Base-by-base conservation (phyloP, 2,797 vertebrate species). In the Neostethus bicornis region DNA sequence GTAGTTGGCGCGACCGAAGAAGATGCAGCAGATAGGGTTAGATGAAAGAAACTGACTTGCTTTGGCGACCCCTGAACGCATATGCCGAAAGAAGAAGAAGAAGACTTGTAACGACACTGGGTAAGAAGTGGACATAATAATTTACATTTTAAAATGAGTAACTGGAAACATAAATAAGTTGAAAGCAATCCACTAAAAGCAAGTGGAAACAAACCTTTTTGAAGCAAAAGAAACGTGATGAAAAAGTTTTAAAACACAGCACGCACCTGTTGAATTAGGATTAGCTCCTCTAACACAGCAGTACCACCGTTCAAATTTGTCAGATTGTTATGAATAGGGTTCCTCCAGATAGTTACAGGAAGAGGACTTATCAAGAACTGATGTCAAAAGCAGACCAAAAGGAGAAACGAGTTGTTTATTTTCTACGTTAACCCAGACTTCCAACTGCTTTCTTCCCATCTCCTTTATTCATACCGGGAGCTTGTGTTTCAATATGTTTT, bases 141-240 rank as follows among this genome's bases (percentile, higher is more conserved):
- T 56, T 82, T 73, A 69, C 56, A 58, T 32, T 60, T 73, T 67
- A 48, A 66, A 64, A 45, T 16, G 38, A 69, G 43, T 24, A 32
- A 77, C 4, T 12, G 67, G 24, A 73, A 70, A 70, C 51, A 73
- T 60, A 61, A 78, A 75, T 51, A 53, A 58, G 75, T 76, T 70
- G 67, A 78, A 79, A 51, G 60, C 25, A 55, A 67, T 70, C 73
- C 55, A 38, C 21, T 16, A 48, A 70, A 68, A 51, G 64, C 43
- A 62, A 32, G 31, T 50, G 64, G 66, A 39, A 46, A 52, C 71
- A 73, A 78, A 75, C 69, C 77, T 79, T 46, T 66, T 1, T 7
- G 43, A 57, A 43, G 62, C 4, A 20, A 59, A 20, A 3, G 26
- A 55, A 29, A 43, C 32, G 9, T 28, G 34, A 34, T 16, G 38